These are phyloP conservation scores for Speoplatyrhinus poulsoni DNA, from an alignment of 2,113 vertebrate genomes.

Conservation along the genomic window DNA sequence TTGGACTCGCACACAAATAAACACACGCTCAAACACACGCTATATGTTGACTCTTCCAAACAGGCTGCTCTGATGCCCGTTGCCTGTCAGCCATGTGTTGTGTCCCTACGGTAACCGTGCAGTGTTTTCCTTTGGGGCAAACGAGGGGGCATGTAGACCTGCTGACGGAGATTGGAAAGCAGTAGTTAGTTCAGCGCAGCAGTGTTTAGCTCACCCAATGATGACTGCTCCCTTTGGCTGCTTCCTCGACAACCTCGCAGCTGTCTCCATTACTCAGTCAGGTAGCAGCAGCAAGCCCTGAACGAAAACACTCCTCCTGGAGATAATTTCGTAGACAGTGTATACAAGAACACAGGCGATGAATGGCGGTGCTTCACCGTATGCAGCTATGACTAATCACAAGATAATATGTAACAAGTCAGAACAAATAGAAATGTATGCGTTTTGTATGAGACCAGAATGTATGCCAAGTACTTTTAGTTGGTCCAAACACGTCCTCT, in stretches of 20 bases:
- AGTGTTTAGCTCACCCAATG: constrained; percentile 46
- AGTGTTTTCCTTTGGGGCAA: constrained; percentile 33
- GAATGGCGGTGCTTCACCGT: neutral
- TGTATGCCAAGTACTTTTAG: neutral
- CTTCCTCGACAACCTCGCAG: constrained; percentile 48
- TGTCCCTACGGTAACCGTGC: constrained; percentile 8
- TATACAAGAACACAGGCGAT: constrained; percentile 12
- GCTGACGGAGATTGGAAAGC: constrained; percentile 32
- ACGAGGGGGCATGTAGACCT: constrained; percentile 19
- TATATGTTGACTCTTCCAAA: no score
- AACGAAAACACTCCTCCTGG: constrained; percentile 30
- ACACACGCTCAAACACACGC: no score
- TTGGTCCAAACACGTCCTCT: constrained; percentile 32
- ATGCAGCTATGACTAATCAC: neutral
- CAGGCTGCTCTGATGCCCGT: no score
- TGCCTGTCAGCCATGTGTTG: no score
- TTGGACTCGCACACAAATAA: constrained; percentile 13
- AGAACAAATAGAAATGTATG: neutral
- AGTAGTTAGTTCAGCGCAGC: constrained; percentile 48
- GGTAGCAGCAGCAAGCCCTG: constrained; percentile 49
- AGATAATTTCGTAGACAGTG: neutral
- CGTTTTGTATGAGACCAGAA: neutral
- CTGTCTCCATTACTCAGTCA: constrained; percentile 66
- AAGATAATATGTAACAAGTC: constrained; percentile 1
- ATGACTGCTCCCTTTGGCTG: constrained; percentile 60